Base-by-base conservation (phyloP, 2,888 invertebrate genomes). In the Oligia fasciuncula region DNA sequence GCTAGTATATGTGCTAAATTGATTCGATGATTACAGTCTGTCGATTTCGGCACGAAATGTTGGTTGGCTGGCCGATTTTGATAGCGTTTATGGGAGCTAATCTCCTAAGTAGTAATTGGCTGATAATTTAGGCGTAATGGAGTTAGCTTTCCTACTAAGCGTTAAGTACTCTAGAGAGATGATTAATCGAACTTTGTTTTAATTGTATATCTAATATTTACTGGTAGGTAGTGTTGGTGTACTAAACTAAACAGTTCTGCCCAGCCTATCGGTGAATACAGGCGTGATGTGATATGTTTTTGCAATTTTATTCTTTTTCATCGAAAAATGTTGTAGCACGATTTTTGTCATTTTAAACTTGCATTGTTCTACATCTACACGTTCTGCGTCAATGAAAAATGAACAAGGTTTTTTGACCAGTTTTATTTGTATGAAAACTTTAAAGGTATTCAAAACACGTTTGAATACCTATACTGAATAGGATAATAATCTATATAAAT, bases 61-160 rank as follows among this genome's bases (percentile, higher is more conserved):
- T 57, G 49, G 79, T 19, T 35, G 63, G 46, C 75, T 75, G 43
- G 75, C 17, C 17, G 80, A 65, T 65, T 79, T 71, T 60, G 84
- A 79, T 83, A 84, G 63, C 57, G 79, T 68, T 84, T 49, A 82
- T 51, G 73, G 40, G 54, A 43, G 60, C 43, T 82, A 68, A 79
- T 78, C 79, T 74, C 57, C 29, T 49, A 70, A 69, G 60, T 54
- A 46, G n/a, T 62, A 43, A 23, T 29, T 29, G 35, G 46, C n/a
- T 46, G 57, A 68, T 63, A 40, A 73, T 65, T 68, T 49, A 54
- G 40, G 0, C 51, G 11, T 83, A 83, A 83, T 73, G n/a, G 19
- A 69, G 35, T 65, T 46, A 72, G 63, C 9, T 68, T 78, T 49
- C 62, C 11, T 35, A 60, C 29, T 40, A 54, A 67, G 54, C 49